phyloP scores from a whole-genome alignment of 1,140 invertebrate genomes.

The Diploscapter pachys region DNA sequence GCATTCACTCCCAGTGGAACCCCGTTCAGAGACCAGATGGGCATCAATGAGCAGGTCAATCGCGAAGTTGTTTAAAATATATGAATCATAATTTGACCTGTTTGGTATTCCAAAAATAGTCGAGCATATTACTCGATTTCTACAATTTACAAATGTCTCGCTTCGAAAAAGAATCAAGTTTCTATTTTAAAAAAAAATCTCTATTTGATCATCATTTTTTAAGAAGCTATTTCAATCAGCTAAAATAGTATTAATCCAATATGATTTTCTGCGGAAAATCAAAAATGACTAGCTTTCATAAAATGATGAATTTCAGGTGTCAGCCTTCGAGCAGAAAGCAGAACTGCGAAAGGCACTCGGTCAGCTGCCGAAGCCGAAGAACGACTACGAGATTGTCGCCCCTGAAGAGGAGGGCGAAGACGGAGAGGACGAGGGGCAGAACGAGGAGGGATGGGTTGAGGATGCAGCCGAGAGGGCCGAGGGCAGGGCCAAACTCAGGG shows the following conservation, averaged over 20 bases:
- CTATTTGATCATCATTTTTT: too few relatives aligned
- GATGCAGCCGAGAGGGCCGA: conserved; percentile 48
- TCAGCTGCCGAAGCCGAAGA: conserved; percentile 80
- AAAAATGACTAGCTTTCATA: too few relatives aligned
- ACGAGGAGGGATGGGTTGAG: conserved; percentile 60
- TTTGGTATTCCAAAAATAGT: too few relatives aligned
- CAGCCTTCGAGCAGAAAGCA: conserved; percentile 15
- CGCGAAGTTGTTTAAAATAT: too few relatives aligned
- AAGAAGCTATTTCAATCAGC: too few relatives aligned
- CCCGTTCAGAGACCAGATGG: conserved; percentile 85
- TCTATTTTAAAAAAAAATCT: too few relatives aligned
- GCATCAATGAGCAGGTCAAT: conserved; percentile 73
- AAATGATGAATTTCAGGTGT: conserved; percentile 2
- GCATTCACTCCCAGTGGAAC: conserved; percentile 48
- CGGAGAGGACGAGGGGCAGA: conserved; percentile 46
- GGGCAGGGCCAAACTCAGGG: conserved; percentile 29
- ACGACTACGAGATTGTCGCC: conserved; percentile 97
- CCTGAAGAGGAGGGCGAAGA: conserved; percentile 75
- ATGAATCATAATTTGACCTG: too few relatives aligned
- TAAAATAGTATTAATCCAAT: too few relatives aligned
- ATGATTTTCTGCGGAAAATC: too few relatives aligned
- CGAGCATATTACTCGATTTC: too few relatives aligned
- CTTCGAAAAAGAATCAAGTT: too few relatives aligned
- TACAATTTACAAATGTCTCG: too few relatives aligned
- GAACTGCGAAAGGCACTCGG: conserved; percentile 74